Evolutionary conservation across 2,888 invertebrate genomes (phyloP), one percentile per base, ranked within the genome.

Genomic region (Ashinkailepas kermadecensis): DNA sequence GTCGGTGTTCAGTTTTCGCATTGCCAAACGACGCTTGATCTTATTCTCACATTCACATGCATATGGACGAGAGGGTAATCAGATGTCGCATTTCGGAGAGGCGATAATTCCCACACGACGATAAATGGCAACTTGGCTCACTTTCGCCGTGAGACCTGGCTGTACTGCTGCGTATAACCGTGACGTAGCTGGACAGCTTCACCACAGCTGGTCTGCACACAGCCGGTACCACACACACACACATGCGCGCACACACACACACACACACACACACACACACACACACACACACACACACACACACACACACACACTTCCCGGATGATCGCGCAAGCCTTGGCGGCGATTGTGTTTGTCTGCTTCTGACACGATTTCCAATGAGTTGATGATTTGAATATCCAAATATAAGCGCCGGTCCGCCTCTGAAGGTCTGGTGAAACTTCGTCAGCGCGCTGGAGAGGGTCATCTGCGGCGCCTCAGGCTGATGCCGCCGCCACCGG

Each of bases 251-350:
- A 80, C 25, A 80, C 2, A 81, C 54, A 81, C 25, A 70, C 54
- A 80, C n/a, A 80, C n/a, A 80, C 59, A 80, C 59, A 80, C 21
- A 80, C 59, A 80, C 59, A 80, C 59, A 80, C 59, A 81, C 59
- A 80, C 59, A 81, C 59, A 80, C 59, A 81, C 59, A 81, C 59
- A 80, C n/a, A 81, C 59, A 79, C 64, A 80, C 64, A 59, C 21
- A 79, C 64, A 81, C 54, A 81, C 56, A 81, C 80, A 81, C 56
- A 81, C 56, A 21, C 13, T 54, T 80, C n/a, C n/a, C n/a, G 21
- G 64, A 10, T 64, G 64, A 64, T n/a, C n/a, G 18, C 74, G 21
- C 56, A 10, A 9, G 56, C 56, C 74, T 74, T 25, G 54, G 0
- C 6, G 56, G 54, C 74, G 4, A 39, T 39, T 39, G 56, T 56